Conservation (phyloP, 2,797 vertebrate genomes). For the Diplodus puntazzo region DNA sequence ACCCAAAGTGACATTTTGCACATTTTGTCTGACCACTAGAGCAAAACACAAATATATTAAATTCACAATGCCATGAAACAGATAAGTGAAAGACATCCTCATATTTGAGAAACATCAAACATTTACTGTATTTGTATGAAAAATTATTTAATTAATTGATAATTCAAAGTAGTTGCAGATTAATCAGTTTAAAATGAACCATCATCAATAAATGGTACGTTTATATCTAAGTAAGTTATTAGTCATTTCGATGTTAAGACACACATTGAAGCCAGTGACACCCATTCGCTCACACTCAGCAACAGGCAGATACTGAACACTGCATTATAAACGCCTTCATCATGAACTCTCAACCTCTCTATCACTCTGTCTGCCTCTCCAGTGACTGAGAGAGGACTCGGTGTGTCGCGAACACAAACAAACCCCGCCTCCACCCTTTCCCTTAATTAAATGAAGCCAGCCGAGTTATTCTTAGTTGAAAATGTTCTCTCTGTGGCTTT, state of each 20-base stretch:
- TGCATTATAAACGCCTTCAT: conserved; percentile 27
- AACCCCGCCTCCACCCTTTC: conserved; percentile 6
- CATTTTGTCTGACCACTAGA: background rate
- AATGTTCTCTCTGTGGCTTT: conserved; percentile 12
- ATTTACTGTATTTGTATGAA: background rate
- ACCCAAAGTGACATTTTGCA: background rate
- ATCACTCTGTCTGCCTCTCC: background rate
- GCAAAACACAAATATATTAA: background rate
- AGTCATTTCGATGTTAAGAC: too few relatives aligned
- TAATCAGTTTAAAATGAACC: too few relatives aligned
- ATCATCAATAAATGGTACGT: too few relatives aligned
- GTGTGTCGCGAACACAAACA: conserved; percentile 4
- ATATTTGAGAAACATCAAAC: background rate
- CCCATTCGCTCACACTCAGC: too few relatives aligned
- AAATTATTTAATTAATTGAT: background rate
- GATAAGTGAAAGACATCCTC: background rate
- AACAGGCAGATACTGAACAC: too few relatives aligned
- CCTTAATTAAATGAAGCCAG: conserved; percentile 34
- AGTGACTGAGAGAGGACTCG: conserved; percentile 3
- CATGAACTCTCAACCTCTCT: conserved; percentile 11
- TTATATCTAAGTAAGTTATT: too few relatives aligned
- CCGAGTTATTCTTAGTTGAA: conserved; percentile 32
- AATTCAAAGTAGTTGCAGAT: background rate
- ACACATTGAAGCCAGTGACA: too few relatives aligned
- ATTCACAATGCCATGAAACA: background rate